Evolutionary conservation across 2,113 vertebrate species (phyloP), one percentile per base, ranked within the genome.

Genomic region (Podarcis raffonei): DNA sequence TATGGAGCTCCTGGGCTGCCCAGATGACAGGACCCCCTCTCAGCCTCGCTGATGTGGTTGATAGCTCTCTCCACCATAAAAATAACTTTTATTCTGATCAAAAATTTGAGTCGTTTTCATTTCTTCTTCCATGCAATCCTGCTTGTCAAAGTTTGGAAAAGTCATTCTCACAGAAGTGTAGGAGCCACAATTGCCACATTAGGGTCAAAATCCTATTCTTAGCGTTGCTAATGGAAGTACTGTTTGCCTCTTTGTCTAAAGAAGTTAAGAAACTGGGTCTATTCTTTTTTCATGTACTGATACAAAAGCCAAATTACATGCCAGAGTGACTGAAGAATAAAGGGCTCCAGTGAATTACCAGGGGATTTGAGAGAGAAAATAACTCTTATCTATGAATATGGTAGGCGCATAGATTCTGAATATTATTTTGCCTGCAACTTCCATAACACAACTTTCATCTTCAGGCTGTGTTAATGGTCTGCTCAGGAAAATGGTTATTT

Each of bases 191-290:
- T 81, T 84, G 89, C 93, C 86, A 92, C 88, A 87, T 95, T 95
- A 90, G 94, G 89, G 91, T 93, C 48, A 95, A 94, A 93, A 91
- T 69, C 32, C 84, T 94, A 83, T 94, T 96, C 93, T 94, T 94
- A 81, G 90, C 69, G 78, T 91, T 80, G 75, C 93, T 96, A 96
- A 94, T 94, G 85, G 76, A 93, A 95, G 59, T 69, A 86, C 86
- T 95, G 94, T 5, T 66, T 82, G 23, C 91, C 65, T 93, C 93
- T 85, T 93, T 15, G 0, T 93, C 86, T 84, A 85, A 86, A 91
- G 93, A 90, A 62, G 66, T 90, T 92, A 92, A 0, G 0, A 88
- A 91, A 80, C 82, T 57, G 91, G 27, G 37, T 0, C 30, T 91
- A 93, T 96, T 94, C 94, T 91, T 94, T 95, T 95, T 94, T 93